Evolutionary conservation across 1,140 invertebrate genomes (phyloP), one percentile per base, ranked within the genome.

Genomic region (Bombus soroeensis): DNA sequence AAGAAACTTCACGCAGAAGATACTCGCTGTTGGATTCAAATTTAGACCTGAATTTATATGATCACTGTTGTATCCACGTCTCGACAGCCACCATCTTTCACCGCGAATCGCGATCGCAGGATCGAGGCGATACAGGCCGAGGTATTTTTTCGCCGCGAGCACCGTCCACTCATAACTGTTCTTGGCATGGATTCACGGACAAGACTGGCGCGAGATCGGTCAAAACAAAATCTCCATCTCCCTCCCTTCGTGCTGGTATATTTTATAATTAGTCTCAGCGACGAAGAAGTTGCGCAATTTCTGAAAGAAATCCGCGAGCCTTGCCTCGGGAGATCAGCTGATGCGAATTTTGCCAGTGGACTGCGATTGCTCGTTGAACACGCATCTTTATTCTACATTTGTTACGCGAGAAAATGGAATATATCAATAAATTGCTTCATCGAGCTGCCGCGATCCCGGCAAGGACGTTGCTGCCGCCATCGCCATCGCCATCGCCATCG

Each of bases 261-360:
- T 90, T 89, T 93, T 93, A 93, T 93, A 90, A 93, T 93, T 93
- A 93, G 92, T 87, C 83, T 32, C 39, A 87, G 89, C 88, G 74
- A 72, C 76, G 87, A 73, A 57, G 78, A 88, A 87, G 86, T 94
- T 94, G 92, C 93, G 93, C 90, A 93, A 93, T 93, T 92, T 83
- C 81, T 81, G 82, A 83, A 84, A 88, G 86, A 92, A 92, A 93
- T 88, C 85, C 70, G 81, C 80, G 88, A 83, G 64, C 71, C 79
- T 81, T 70, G 71, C 43, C n/a, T 87, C 57, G 37, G 22, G 32
- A 34, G 28, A 78, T 91, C 90, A 92, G 91, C 88, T 92, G 92
- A 91, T 85, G 39, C 59, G 18, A n/a, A 34, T 43, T 64, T 39
- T 39, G 34, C 32, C 85, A 87, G 82, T 83, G 70, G 81, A 74